Evolutionary conservation across 1,140 invertebrate genomes (phyloP), one percentile per base, ranked within the genome.

Genomic region (Nomia melanderi): DNA sequence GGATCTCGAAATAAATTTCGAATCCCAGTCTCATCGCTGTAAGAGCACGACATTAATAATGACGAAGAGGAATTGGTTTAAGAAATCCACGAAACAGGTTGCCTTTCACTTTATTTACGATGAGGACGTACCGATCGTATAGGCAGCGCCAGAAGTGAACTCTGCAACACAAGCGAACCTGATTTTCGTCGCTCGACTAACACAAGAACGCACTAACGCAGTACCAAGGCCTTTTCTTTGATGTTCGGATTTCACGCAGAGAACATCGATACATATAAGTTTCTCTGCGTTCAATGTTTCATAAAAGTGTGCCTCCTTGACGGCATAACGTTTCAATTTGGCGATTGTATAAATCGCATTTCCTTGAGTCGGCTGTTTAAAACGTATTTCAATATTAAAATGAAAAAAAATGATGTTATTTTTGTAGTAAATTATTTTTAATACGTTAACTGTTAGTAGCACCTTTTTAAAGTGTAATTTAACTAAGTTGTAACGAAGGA

Each of bases 11-110:
- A 1, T 86, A 0, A 6, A 20, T 54, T 11, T 79, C n/a, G 20
- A 87, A 86, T 17, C 70, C 54, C n/a, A 86, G 66, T 36, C 75
- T 73, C 6, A 36, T 9, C 1, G 78, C 82, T 85, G 64, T 5
- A 41, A 77, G 53, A 25, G 27, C 25, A 5, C 17, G 5, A 23
- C 3, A 44, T 44, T 14, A 20, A 4, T 44, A 17, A 44, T 17
- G 12, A 39, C 36, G 8, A 9, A 39, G 8, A 17, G n/a, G 14
- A 44, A 5, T 17, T 14, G 14, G 2, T 39, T 20, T 0, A 47
- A 17, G 11, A 17, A 33, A n/a, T 8, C 5, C 25, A 4, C 14
- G 23, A 56, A 64, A 23, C 27, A 12, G 20, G 27, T 31, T 11
- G 27, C 14, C 27, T 57, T 57, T 57, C 33, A 71, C 11, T 44